Evolutionary conservation across 2,113 vertebrate species (phyloP).

Genomic region (Sigmodon hispidus): DNA sequence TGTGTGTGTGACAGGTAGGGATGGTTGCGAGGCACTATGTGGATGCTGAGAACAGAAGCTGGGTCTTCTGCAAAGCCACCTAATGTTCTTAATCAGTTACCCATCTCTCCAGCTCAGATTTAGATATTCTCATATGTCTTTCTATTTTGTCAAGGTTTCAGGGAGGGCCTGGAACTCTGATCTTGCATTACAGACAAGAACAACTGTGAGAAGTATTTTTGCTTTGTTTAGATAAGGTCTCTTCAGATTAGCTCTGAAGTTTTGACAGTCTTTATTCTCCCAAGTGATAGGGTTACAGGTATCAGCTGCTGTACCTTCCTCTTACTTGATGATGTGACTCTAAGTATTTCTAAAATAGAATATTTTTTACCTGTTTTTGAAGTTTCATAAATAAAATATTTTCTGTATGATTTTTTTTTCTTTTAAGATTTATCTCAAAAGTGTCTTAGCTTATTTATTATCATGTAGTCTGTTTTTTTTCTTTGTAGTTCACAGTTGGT

Average conservation of each 20-base stretch:
- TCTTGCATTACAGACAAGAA: not conserved
- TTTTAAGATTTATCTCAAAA: slow-evolving; percentile 28
- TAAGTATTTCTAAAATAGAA: slow-evolving; percentile 16
- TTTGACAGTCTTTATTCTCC: not conserved
- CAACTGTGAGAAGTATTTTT: not conserved
- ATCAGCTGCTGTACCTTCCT: accelerated
- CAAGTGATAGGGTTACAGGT: not conserved
- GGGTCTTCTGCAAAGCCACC: not conserved
- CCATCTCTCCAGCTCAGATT: not conserved
- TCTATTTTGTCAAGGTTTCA: not conserved
- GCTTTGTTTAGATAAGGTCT: not conserved
- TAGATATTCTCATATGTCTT: not conserved
- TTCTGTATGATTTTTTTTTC: not conserved
- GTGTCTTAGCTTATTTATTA: slow-evolving; percentile 12
- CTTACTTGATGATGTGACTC: not conserved
- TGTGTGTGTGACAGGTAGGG: too few species aligned
- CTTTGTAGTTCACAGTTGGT: not conserved
- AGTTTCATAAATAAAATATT: not conserved
- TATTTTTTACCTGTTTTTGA: slow-evolving; percentile 23
- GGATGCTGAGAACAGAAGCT: not conserved
- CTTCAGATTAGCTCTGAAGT: not conserved
- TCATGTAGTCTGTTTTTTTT: not conserved
- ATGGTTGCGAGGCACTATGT: not conserved
- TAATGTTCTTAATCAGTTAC: not conserved
- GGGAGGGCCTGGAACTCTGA: not conserved